Evolutionary conservation across 2,797 vertebrate species (phyloP).

Genomic region (Manis pentadactyla): DNA sequence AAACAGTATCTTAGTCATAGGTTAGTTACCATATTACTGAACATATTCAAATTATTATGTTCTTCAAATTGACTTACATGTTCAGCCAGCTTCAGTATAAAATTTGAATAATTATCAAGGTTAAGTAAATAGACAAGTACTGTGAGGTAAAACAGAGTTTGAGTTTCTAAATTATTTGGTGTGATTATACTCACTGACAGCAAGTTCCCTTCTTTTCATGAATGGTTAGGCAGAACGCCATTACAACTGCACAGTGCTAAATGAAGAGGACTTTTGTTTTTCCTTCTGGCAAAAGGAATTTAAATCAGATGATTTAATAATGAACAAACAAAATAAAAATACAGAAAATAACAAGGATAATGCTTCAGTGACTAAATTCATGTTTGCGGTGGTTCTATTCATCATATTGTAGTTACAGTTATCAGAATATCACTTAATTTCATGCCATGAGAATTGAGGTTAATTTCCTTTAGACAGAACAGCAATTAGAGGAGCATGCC

Average conservation of each 20-base stretch:
- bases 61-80: neutral
- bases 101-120: constrained; percentile 26
- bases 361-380: neutral
- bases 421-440: constrained; percentile 36
- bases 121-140: constrained; percentile 6
- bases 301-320: constrained; percentile 41
- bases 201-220: neutral
- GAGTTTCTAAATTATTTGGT: constrained; percentile 33
- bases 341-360: constrained; percentile 39
- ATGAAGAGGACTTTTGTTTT: neutral
- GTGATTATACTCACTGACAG: neutral
- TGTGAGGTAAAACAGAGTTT: constrained; percentile 1
- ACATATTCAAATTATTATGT: constrained; percentile 37
- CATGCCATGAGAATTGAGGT: neutral
- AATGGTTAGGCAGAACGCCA: constrained; percentile 18
- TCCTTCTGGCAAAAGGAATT: constrained; percentile 46
- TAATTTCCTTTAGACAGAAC: neutral
- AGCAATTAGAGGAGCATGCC: neutral
- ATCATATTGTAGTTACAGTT: constrained; percentile 12
- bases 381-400: neutral
- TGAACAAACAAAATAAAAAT: constrained; percentile 31
- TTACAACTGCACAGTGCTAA: constrained; percentile 2
- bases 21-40: neutral
- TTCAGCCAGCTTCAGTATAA: neutral
- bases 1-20: neutral